Conservation (phyloP, 2,113 vertebrate genomes). For the Phoenicopterus ruber region DNA sequence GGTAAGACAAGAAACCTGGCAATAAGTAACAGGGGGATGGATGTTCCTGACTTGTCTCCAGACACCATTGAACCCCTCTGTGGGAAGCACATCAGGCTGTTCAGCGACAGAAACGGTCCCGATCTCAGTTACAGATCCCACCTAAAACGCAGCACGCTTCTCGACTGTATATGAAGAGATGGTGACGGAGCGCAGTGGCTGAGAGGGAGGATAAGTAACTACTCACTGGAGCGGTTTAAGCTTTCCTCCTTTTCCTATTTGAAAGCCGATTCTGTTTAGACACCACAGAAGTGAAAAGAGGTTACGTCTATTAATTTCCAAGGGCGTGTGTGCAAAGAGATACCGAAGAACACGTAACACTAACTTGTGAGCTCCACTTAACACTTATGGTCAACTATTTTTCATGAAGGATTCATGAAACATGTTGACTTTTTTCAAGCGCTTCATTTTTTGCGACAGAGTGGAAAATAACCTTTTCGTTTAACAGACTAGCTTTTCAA, state of each 20-base stretch:
- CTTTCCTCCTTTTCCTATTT: background rate
- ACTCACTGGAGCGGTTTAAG: rapidly evolving
- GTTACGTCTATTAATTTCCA: background rate
- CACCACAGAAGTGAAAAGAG: background rate
- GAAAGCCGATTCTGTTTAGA: background rate
- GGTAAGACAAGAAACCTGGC: background rate
- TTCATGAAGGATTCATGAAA: background rate
- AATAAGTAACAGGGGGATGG: background rate
- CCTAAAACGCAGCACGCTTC: background rate
- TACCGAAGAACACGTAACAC: rapidly evolving
- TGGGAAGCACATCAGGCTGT: background rate
- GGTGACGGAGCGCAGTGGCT: background rate
- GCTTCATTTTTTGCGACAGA: background rate
- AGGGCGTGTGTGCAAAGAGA: background rate
- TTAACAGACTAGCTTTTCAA: slow-evolving; percentile 16
- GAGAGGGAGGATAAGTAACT: background rate
- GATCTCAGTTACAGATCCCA: background rate
- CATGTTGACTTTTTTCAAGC: background rate
- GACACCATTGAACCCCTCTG: background rate
- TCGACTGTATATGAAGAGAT: background rate
- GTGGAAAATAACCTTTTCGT: slow-evolving; percentile 29
- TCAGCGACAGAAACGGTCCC: background rate
- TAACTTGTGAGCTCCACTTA: background rate
- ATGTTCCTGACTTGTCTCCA: background rate
- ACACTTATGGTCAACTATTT: background rate